Percentiles rank a stretch among this genome's conserved stretches.
Evolutionary conservation across 2,888 invertebrate species (phyloP).

Genomic region (Campopleginae sp.): DNA sequence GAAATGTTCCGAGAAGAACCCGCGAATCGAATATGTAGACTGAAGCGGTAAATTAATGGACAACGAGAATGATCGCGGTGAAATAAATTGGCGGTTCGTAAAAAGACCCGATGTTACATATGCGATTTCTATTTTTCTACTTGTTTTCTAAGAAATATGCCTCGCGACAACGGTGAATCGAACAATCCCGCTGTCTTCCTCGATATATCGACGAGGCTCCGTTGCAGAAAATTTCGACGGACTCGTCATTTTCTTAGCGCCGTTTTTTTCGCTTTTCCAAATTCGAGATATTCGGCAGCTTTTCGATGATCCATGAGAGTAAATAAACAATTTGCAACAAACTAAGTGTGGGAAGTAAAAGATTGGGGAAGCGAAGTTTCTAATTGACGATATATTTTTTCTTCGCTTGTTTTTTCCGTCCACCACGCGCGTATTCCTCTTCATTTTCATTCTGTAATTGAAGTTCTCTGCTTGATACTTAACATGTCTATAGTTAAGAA

Average conservation of each 20-base stretch:
- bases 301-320: not conserved
- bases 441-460: conserved; percentile 49
- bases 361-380: conserved; percentile 5
- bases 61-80: conserved; percentile 46
- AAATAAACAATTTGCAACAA: not conserved
- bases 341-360: conserved; percentile 2
- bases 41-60: conserved; percentile 49
- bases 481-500: not conserved
- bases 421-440: not conserved
- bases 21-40: conserved; percentile 61
- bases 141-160: conserved; percentile 48
- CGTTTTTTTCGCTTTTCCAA: not conserved
- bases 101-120: conserved; percentile 48
- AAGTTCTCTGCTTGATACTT: conserved; percentile 29
- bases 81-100: conserved; percentile 60
- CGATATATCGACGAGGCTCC: too few relatives aligned
- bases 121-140: conserved; percentile 8
- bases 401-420: conserved; percentile 4
- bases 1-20: conserved; percentile 50
- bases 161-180: conserved; percentile 29
- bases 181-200: conserved; percentile 3
- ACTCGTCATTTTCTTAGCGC: not conserved
- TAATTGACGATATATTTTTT: not conserved
- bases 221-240: not conserved
- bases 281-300: not conserved